Base-by-base conservation (phyloP, 2,797 vertebrate genomes). In the Chloroceryle inda region DNA sequence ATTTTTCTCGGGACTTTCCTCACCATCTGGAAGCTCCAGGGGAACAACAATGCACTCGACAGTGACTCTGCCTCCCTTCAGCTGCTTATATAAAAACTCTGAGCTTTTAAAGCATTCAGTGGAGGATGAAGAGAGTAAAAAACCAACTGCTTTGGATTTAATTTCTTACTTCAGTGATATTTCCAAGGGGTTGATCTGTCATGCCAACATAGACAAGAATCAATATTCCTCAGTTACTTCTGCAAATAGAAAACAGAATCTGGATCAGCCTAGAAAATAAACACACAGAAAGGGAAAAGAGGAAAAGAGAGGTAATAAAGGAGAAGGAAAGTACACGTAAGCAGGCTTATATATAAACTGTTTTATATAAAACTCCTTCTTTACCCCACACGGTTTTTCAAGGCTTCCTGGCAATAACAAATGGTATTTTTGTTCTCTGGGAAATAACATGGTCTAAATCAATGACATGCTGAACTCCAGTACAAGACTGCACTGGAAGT, bases 121-220 rank as follows among this genome's bases (percentile, higher is more conserved):
- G 49, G 40, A 83, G 90, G 72, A 84, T 53, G 67, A 91, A 89
- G 26, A 37, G 33, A 52, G 68, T 84, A 64, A 94, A 92, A 95
- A 92, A 62, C 58, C 86, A 85, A 35, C 91, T 85, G 89, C 68
- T 82, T 66, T 56, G 68, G 61, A 66, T 92, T 89, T 87, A n/a
- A 89, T 95, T 93, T 96, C 88, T 97, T 89, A 93, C 29, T 94
- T 95, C 73, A 74, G 33, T 72, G 47, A 14, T 91, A 94, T 92
- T 96, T 96, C 62, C 81, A 87, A 94, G 71, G 44, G 55, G 59
- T 68, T 88, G 79, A 63, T 67, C 50, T 49, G 76, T 50, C 75
- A 69, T 88, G 91, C 80, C 88, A 95, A 86, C 72, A 88, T 1
- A 63, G 86, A 62, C 83, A 85, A 88, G 63, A 85, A 89, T 80